Evolutionary conservation across 2,888 invertebrate species (phyloP).

Genomic region (Drosophila cracens): DNA sequence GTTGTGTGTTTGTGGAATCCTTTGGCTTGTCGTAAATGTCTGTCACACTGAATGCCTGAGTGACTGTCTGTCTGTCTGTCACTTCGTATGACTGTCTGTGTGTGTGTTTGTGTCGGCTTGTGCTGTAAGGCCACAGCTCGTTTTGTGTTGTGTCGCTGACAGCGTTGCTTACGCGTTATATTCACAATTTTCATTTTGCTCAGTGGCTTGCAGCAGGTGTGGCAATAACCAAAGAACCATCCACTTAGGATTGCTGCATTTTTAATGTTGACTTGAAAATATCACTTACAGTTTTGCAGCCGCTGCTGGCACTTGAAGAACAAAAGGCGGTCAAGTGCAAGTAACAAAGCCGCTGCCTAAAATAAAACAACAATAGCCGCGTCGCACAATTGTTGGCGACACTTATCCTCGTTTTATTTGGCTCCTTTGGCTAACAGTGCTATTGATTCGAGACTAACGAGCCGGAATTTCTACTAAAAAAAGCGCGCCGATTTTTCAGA

Average conservation of each 20-base stretch:
- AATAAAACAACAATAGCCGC: constrained; percentile 5
- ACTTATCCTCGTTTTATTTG: constrained; percentile 12
- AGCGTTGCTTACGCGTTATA: constrained; percentile 66
- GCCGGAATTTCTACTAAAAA: constrained; percentile 53
- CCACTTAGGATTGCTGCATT: constrained; percentile 67
- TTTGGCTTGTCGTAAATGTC: constrained; percentile 48
- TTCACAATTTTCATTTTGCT: constrained; percentile 19
- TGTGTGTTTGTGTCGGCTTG: constrained; percentile 30
- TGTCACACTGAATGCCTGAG: constrained; percentile 7
- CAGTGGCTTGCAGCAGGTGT: constrained; percentile 18
- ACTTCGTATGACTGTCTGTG: not conserved
- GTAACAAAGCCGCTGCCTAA: constrained; percentile 17
- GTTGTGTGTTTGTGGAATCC: constrained; percentile 37
- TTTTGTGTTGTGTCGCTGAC: constrained; percentile 29
- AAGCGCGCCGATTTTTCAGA: constrained; percentile 54
- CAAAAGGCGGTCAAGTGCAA: constrained; percentile 11
- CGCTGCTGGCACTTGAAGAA: constrained; percentile 23
- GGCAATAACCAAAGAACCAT: constrained; percentile 44
- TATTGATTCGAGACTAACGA: constrained; percentile 49
- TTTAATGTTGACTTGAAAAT: constrained; percentile 62
- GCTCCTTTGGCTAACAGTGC: constrained; percentile 14
- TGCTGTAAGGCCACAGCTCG: constrained; percentile 29
- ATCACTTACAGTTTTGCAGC: constrained; percentile 39
- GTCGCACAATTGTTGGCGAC: constrained; percentile 29
- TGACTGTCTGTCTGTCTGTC: constrained; percentile 1